Percentiles rank a stretch among this genome's conserved stretches.
phyloP scores from a whole-genome alignment of 2,113 vertebrate species.

The Alethe castanea region DNA sequence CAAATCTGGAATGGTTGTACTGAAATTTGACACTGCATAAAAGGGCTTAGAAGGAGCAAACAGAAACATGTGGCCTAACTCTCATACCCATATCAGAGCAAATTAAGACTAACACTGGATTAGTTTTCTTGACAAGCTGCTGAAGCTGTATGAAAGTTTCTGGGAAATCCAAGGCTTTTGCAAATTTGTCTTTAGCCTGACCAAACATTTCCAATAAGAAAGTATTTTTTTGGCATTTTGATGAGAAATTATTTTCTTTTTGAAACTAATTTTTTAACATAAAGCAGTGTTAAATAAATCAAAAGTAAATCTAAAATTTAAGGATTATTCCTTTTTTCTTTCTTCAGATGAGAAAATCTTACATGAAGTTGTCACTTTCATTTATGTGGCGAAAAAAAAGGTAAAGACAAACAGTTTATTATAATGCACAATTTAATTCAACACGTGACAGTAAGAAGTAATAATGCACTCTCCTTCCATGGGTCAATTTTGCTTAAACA shows the following conservation, averaged over 20 bases:
- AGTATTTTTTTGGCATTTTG: neutral
- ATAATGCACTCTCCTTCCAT: neutral
- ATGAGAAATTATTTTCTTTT: neutral
- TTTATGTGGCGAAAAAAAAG: neutral
- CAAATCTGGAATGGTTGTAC: neutral
- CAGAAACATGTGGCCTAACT: neutral
- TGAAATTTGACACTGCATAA: neutral
- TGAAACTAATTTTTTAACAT: neutral
- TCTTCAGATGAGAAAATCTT: neutral
- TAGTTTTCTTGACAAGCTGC: neutral
- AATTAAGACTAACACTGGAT: neutral
- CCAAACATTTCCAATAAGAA: neutral
- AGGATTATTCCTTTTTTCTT: neutral
- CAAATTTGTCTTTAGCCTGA: neutral
- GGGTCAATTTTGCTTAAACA: neutral
- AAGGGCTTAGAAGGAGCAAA: neutral
- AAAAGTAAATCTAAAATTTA: neutral
- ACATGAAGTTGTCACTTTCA: neutral
- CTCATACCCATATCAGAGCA: neutral
- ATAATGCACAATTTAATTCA: neutral
- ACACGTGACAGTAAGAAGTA: neutral
- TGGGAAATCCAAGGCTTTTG: neutral
- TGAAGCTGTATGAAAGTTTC: neutral
- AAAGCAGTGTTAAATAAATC: neutral
- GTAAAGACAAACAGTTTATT: neutral